These are phyloP conservation scores for Colletes gigas DNA, from an alignment of 1,140 invertebrate species.

Conservation along the genomic window DNA sequence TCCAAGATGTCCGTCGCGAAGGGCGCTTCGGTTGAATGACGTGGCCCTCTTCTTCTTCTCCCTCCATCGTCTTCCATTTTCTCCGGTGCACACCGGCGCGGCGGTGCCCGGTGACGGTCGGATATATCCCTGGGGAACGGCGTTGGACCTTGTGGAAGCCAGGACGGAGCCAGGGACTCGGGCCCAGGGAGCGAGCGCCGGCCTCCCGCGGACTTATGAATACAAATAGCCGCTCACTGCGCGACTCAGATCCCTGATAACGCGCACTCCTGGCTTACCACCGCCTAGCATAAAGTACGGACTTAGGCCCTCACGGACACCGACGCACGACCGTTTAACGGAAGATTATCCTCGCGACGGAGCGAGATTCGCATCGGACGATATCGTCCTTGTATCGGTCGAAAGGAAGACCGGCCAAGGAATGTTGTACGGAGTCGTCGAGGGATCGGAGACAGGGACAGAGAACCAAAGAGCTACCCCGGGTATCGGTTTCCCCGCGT, in stretches of 20 bases:
- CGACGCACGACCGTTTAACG: constrained; percentile 72
- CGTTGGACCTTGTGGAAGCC: constrained; percentile 22
- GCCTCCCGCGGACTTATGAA: constrained; percentile 82
- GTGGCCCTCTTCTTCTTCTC: constrained; percentile 54
- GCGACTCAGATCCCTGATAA: constrained; percentile 81
- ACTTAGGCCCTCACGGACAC: constrained; percentile 36
- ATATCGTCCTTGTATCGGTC: constrained; percentile 38
- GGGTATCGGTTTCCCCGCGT: constrained; percentile 18
- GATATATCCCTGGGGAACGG: constrained; percentile 14
- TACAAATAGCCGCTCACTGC: constrained; percentile 82
- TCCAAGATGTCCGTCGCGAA: constrained; percentile 53
- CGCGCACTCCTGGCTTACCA: constrained; percentile 61
- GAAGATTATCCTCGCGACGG: constrained; percentile 73
- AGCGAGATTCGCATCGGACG: constrained; percentile 55
- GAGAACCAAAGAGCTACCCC: not conserved
- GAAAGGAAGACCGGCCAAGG: not conserved
- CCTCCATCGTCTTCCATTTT: constrained; percentile 22
- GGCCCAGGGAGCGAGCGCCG: constrained; percentile 71
- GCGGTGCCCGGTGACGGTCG: constrained; percentile 11
- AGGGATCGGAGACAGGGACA: not conserved
- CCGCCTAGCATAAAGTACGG: constrained; percentile 62
- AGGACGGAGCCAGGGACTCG: constrained; percentile 39
- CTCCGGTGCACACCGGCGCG: not conserved
- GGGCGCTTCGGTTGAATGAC: constrained; percentile 61
- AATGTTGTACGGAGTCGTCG: constrained; percentile 9